Base-by-base conservation (phyloP, 2,797 vertebrate species). In the Pantherophis vulpinus region DNA sequence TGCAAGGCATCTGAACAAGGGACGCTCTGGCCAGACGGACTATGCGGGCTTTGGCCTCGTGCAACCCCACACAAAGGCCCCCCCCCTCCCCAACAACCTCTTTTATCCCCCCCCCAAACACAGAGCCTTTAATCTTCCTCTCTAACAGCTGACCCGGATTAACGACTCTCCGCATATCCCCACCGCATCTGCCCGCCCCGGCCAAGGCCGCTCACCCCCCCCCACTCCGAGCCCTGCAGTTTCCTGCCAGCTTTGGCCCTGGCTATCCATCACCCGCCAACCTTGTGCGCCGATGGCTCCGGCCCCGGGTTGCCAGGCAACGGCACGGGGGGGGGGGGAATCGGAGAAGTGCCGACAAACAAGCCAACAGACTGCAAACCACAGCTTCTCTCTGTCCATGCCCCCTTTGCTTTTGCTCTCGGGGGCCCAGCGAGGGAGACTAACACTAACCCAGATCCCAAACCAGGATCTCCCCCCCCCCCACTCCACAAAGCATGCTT, bases 191-290 rank as follows among this genome's bases (percentile, higher is more conserved):
- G 90, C 92, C 61, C 56, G 88, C 90, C 96, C 95, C 2, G 0
- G 74, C 51, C 60, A 11, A 29, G 70, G 70, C 32, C 18, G 1
- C 3, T 1, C 7, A 11, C 2, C 5, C 66, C 27, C 4, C 9
- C 51, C 8, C 8, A 54, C 47, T 7, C 3, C 27, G 13, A 74
- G 66, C 66, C 66, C 16, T 74, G 29, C 12, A 11, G 6, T 13
- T 27, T 1, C 54, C 2, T 74, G 89, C 29, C 51, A 42, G 51
- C 96, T 95, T 98, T 98, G 95, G 96, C 97, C 98, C 98, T 96
- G 96, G 98, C 98, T 98, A 99, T 99, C 99, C 99, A 99, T 99
- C 99, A 99, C 97, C 98, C 98, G 95, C 98, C 98, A 98, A 98
- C 98, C 98, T 97, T 94, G 97, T n/a, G 61, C 0, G 98, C 97